A percentile compares a stretch with the other conserved stretches of the same genome.
Evolutionary conservation across 1,140 invertebrate genomes (phyloP).

Genomic region (Scylla paramamosain): DNA sequence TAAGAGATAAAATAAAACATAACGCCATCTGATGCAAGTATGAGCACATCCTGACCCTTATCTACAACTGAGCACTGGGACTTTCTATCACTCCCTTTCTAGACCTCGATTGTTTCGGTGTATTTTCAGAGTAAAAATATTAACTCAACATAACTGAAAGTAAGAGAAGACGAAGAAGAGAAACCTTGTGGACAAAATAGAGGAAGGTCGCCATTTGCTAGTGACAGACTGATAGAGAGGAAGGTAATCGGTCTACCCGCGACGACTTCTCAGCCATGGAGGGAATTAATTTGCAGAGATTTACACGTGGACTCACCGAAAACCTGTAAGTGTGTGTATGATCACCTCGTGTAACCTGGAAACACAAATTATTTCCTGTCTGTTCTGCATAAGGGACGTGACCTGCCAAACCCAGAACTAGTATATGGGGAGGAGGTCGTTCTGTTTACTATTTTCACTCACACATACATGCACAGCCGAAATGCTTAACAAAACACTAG

Average conservation of each 20-base stretch:
- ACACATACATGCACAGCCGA: too few species aligned
- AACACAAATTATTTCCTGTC: too few species aligned
- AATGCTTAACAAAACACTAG: too few species aligned
- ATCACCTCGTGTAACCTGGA: too few species aligned
- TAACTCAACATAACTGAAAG: background rate
- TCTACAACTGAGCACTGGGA: background rate
- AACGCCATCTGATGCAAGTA: background rate
- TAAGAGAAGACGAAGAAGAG: background rate
- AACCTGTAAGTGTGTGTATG: conserved; percentile 32
- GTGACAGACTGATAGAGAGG: background rate
- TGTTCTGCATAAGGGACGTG: too few species aligned
- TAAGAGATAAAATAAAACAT: background rate
- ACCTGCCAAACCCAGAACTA: too few species aligned
- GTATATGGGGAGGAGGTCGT: too few species aligned
- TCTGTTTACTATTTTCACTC: too few species aligned
- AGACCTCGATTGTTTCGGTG: background rate
- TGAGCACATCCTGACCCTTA: background rate
- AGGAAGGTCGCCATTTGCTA: background rate
- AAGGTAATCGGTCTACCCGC: background rate
- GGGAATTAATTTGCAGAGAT: conserved; percentile 26
- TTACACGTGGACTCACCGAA: conserved; percentile 17
- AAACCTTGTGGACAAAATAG: background rate
- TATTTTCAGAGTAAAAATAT: background rate
- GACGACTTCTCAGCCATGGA: background rate
- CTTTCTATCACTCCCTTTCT: background rate